Evolutionary conservation across 2,797 vertebrate genomes (phyloP).

Genomic region (Carduelis carduelis): DNA sequence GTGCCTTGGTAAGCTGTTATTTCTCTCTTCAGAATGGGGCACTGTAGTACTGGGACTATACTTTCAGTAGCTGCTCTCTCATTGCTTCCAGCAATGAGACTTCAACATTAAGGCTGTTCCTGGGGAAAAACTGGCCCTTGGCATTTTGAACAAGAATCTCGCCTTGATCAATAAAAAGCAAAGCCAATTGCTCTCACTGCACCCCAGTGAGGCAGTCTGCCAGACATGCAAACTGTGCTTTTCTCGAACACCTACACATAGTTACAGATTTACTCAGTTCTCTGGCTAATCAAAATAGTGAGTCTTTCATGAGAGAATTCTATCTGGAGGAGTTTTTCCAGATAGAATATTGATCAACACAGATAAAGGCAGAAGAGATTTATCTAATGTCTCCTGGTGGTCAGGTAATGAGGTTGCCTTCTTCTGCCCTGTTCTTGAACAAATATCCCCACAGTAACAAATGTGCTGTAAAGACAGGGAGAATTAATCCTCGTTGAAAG

Average conservation of each 20-base stretch:
- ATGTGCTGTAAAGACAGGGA: neutral
- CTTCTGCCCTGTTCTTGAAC: neutral
- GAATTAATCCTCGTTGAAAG: neutral
- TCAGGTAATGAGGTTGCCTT: neutral
- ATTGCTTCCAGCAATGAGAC: neutral
- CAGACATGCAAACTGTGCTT: neutral
- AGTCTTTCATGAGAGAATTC: neutral
- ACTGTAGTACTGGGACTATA: neutral
- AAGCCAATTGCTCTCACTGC: neutral
- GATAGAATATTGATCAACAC: neutral
- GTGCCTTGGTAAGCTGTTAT: neutral
- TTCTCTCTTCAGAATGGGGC: neutral
- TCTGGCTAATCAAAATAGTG: neutral
- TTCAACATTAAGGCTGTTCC: neutral
- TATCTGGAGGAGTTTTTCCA: neutral
- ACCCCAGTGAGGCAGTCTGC: neutral
- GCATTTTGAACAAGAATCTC: neutral
- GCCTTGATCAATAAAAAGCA: neutral
- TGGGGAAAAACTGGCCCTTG: neutral
- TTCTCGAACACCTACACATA: conserved; percentile 6
- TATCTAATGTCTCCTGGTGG: neutral
- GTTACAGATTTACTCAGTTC: neutral
- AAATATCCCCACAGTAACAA: neutral
- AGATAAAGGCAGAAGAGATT: neutral
- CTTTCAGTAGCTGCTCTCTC: neutral